These are phyloP conservation scores for Bufotes viridis DNA, from an alignment of 2,797 vertebrate species.

Conservation along the genomic window DNA sequence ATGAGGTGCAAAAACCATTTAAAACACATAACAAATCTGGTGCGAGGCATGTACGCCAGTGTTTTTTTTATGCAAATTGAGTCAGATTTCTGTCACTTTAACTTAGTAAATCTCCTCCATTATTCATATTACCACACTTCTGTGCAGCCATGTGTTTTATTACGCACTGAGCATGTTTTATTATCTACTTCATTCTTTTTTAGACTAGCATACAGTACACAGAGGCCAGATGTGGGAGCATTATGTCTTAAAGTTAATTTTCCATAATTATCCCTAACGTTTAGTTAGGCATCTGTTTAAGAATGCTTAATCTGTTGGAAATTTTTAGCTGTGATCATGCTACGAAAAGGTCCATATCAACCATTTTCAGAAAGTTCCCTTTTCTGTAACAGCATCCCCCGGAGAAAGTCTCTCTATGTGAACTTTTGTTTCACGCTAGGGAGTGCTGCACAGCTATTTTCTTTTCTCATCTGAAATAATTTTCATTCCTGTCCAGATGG, in stretches of 20 bases:
- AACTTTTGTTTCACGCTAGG: conserved; percentile 36
- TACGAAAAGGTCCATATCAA: neutral
- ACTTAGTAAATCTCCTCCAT: too few species aligned
- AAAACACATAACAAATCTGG: too few species aligned
- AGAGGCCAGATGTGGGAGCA: conserved; percentile 19
- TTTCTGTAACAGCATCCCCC: neutral
- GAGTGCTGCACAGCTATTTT: conserved; percentile 13
- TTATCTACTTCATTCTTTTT: neutral
- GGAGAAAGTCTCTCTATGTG: conserved; percentile 24
- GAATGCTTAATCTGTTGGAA: conserved; percentile 23
- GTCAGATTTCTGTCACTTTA: too few species aligned
- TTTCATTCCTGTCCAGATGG: conserved; percentile 66
- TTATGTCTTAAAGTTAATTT: conserved; percentile 24
- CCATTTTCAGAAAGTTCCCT: conserved; percentile 39
- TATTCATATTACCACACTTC: too few species aligned
- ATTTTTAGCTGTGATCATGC: neutral
- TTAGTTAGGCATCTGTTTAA: conserved; percentile 40
- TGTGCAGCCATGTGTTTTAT: conserved; percentile 29
- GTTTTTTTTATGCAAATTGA: too few species aligned
- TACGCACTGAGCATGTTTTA: neutral
- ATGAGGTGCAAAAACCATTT: too few species aligned
- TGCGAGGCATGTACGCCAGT: too few species aligned
- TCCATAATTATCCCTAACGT: conserved; percentile 27
- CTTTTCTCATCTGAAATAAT: conserved; percentile 52
- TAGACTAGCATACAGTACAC: neutral